Evolutionary conservation across 2,113 vertebrate species (phyloP), one percentile per base, ranked within the genome.

Genomic region (Clarias gariepinus): DNA sequence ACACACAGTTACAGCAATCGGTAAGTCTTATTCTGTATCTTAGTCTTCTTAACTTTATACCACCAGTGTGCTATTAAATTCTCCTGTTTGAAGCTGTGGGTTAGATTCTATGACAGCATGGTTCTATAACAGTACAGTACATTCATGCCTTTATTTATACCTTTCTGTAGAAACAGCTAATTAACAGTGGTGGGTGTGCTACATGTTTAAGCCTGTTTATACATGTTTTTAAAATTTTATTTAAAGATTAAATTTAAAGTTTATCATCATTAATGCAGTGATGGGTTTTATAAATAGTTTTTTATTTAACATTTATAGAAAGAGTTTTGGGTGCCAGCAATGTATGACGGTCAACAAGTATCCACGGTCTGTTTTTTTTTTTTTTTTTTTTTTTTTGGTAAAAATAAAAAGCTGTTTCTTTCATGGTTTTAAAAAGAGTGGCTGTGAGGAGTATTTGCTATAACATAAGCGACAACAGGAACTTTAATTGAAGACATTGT

Each of bases 21-120:
- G 86, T 87, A 68, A 87, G 86, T 83, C 69, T 47, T 19, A 47
- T 9, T 21, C 8, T 73, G 30, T 41, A 21, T 71, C 11, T 66
- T 21, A 25, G 23, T 66, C 19, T 74, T 10, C 47, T 76, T 19
- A 3, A 25, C 3, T 47, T 47, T 47, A 33, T 69, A 69, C 7
- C 15, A 8, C 3, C 41, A 53, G 12, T 53, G 3, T n/a, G 23
- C 47, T 77, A 25, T 77, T 77, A 23, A 52, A 53, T 76, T 76
- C 21, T 76, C 73, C 18, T 52, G 1, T 47, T 10, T 73, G 21
- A 73, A 73, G 28, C 33, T 73, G 33, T 41, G 16, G 15, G 41
- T 21, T 73, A 73, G 73, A 36, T 36, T 36, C 33, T 36, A n/a
- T n/a, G n/a, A n/a, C n/a, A n/a, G n/a, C n/a, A n/a, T n/a, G n/a